Conservation (phyloP, 2,797 vertebrate species). For the Hoplostethus atlanticus region DNA sequence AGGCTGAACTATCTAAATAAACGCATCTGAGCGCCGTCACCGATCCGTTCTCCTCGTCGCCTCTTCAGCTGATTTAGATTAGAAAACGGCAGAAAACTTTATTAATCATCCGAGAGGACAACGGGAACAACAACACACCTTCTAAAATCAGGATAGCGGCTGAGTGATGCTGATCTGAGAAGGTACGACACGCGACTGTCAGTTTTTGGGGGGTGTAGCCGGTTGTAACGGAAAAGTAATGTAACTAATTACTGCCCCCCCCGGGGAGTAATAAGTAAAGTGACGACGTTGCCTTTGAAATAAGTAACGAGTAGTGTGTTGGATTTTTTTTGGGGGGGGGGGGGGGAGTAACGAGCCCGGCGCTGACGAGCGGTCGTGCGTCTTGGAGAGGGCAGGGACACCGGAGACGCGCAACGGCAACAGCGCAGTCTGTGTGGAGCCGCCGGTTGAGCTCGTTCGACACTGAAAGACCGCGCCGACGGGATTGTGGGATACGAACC, state of each 20-base stretch:
- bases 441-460: conserved; percentile 60
- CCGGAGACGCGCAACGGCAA: conserved; percentile 58
- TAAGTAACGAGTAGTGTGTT: conserved; percentile 6
- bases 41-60: no score
- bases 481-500: conserved; percentile 21
- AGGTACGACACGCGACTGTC: background rate
- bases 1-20: no score
- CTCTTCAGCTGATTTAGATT: no score
- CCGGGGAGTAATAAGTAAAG: background rate
- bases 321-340: conserved; percentile 3
- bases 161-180: no score
- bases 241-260: background rate
- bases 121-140: background rate
- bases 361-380: conserved; percentile 67
- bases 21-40: no score
- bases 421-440: conserved; percentile 54
- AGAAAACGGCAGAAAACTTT: background rate
- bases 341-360: conserved; percentile 31
- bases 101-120: background rate
- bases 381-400: conserved; percentile 72
- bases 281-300: background rate
- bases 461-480: conserved; percentile 31
- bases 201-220: background rate
- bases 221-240: no score
- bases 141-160: no score